Conservation (phyloP, 1,140 invertebrate genomes). For the Palaemon carinicauda region DNA sequence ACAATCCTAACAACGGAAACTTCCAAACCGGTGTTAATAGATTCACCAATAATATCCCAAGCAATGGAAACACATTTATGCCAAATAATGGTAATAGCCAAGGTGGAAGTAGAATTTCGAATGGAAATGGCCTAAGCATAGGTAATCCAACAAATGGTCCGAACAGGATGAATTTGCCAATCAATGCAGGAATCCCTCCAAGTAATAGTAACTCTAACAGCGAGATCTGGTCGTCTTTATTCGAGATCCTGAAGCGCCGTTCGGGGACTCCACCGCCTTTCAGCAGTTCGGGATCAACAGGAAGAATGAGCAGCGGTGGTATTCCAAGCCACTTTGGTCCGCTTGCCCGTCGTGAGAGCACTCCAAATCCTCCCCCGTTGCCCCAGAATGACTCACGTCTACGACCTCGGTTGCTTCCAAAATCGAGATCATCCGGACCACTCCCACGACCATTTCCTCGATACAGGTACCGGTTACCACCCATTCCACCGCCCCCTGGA, state of each 20-base stretch:
- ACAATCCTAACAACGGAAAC: not conserved
- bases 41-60: not conserved
- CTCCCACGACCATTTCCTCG: not conserved
- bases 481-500: not conserved
- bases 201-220: too few species aligned
- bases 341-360: not conserved
- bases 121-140: not conserved
- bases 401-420: conserved; percentile 4
- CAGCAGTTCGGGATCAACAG: not conserved
- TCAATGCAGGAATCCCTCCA: not conserved
- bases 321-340: too few species aligned
- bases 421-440: conserved; percentile 3
- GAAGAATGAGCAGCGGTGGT: too few species aligned
- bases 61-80: not conserved
- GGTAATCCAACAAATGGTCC: not conserved
- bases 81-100: not conserved
- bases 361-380: not conserved
- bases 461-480: not conserved
- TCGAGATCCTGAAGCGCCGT: too few species aligned
- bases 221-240: too few species aligned
- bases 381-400: not conserved
- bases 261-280: too few species aligned
- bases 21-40: not conserved
- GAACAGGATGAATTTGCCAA: not conserved
- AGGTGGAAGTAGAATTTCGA: not conserved